Evolutionary conservation across 2,888 invertebrate genomes (phyloP), one percentile per base, ranked within the genome.

Genomic region (Fragum sueziense): DNA sequence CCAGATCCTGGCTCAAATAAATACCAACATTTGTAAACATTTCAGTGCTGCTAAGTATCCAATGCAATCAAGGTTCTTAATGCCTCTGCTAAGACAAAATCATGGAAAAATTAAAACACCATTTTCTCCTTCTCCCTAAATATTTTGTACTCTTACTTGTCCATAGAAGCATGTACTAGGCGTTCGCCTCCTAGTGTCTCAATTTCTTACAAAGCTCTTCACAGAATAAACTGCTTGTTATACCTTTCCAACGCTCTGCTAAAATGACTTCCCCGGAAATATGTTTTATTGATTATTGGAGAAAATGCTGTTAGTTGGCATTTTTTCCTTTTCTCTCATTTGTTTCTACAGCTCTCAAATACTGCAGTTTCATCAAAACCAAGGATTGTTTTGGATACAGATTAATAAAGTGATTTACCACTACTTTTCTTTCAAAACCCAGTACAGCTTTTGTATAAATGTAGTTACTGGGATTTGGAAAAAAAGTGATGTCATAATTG

Each of bases 301-400:
- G 54, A 54, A 54, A 54, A n/a, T 54, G 54, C 54, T 54, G 17
- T 7, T 54, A 54, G n/a, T 22, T 7, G n/a, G 54, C 54, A 54
- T 7, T 54, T 54, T 54, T n/a, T 17, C 54, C 54, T 54, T 54
- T 54, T 54, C 54, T 6, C 54, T 17, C 54, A 54, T 17, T 54
- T 47, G 47, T 20, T 47, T 47, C 47, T 6, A 47, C 1, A 20
- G 47, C n/a, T 47, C 47, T n/a, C 6, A 47, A 47, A 47, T 47
- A n/a, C 47, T 47, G 47, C 17, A 2, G 20, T 3, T 47, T 47
- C n/a, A n/a, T 20, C 6, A 20, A 47, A n/a, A 3, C n/a, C 17
- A 2, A 47, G n/a, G 1, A 1, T 6, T 6, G 47, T 20, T 17
- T 47, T 6, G 2, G n/a, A 17, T 20, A 6, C 1, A 47, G n/a